Base-by-base conservation (phyloP, 2,797 vertebrate species). In the Lindbergichthys nudifrons region DNA sequence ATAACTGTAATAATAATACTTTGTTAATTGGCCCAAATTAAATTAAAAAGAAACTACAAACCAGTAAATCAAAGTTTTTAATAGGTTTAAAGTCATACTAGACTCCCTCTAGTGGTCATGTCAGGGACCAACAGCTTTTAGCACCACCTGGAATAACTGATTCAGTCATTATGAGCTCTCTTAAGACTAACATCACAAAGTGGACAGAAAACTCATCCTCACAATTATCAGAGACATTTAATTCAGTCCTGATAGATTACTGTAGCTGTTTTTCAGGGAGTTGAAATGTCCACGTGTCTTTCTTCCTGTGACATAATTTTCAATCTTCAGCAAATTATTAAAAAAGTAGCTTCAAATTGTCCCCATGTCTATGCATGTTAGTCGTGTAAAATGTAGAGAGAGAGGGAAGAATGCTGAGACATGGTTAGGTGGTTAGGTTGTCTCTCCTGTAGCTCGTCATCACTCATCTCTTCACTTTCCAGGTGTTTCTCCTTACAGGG, bases 51-150 rank as follows among this genome's bases (percentile, higher is more conserved):
- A 47, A 23, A 52, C 36, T 13, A 36, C 32, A 36, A 45, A 0
- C 13, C 18, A 39, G 32, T 41, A 10, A 18, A 16, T 68, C n/a
- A 47, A 53, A 62, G 47, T 46, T 23, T 51, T 60, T 74, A 26
- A 23, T 23, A 23, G 23, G 23, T 23, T 47, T n/a, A 12, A 50
- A 9, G n/a, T 41, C 59, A n/a, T 46, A 21, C 46, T 42, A 12
- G n/a, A 3, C n/a, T 13, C 9, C 74, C 36, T 46, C 53, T 65
- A 19, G 60, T 52, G 74, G 66, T 1, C 16, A 52, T 19, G 39
- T 23, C 57, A 0, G 43, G 43, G 14, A 0, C 1, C 2, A 12
- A 30, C 65, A 47, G 39, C 61, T 32, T 12, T 39, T 5, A n/a
- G 21, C 2, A 36, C 10, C 14, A 14, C 48, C 36, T 19, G 8